These are phyloP conservation scores for Pseudachorutes palmiensis DNA, from an alignment of 1,140 invertebrate genomes.

Conservation along the genomic window DNA sequence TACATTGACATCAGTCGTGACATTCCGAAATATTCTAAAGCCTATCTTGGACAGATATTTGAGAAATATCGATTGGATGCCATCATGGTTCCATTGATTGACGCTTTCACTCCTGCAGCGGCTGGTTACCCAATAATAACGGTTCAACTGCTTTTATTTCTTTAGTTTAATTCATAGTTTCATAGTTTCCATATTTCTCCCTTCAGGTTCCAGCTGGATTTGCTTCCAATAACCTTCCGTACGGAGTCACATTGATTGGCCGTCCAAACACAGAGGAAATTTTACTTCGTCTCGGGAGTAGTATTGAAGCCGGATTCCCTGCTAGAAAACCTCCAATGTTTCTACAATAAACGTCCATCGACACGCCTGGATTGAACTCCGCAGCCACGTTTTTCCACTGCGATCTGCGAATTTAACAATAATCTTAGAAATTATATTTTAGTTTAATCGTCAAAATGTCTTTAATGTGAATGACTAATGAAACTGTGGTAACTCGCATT, in stretches of 20 bases:
- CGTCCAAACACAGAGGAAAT: not conserved
- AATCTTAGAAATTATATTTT: too few relatives aligned
- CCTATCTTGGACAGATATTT: not conserved
- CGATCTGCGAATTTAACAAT: too few relatives aligned
- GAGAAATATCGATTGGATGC: not conserved
- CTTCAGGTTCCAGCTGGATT: not conserved
- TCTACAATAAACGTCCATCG: not conserved
- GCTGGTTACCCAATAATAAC: too few relatives aligned
- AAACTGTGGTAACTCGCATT: too few relatives aligned
- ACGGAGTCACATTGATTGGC: not conserved
- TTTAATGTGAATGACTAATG: too few relatives aligned
- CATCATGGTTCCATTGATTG: not conserved
- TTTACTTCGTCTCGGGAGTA: not conserved
- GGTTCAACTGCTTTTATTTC: too few relatives aligned
- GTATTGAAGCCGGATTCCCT: not conserved
- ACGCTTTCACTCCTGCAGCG: not conserved
- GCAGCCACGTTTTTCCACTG: too few relatives aligned
- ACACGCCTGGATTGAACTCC: too few relatives aligned
- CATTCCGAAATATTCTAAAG: not conserved
- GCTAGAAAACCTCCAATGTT: not conserved
- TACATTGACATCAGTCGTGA: slow-evolving; percentile 2
- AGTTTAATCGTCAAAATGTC: too few relatives aligned
- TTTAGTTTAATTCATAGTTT: too few relatives aligned
- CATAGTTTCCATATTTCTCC: not conserved
- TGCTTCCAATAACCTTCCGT: not conserved